Conservation (phyloP, 2,888 invertebrate genomes). For the Meiosimyza platycephala region DNA sequence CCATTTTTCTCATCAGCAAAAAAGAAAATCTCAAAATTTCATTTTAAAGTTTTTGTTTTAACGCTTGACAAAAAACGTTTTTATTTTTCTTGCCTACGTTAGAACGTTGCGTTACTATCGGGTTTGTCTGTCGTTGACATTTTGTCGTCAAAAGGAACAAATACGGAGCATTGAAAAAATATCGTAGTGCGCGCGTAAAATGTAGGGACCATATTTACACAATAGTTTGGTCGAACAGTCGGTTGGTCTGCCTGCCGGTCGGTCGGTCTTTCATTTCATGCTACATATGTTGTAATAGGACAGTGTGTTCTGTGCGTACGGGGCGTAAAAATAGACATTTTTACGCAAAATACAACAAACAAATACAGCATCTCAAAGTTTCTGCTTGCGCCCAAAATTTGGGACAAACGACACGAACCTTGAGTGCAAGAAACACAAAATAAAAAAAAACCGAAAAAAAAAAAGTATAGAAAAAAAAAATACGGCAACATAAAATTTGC, state of each 20-base stretch:
- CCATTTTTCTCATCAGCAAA: no score
- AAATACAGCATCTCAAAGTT: no score
- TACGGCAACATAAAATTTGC: not conserved
- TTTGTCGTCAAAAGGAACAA: no score
- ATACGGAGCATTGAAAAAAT: not conserved
- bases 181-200: not conserved
- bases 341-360: no score
- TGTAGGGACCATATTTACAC: no score
- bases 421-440: not conserved
- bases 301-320: no score
- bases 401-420: conserved; percentile 2
- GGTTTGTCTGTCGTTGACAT: not conserved
- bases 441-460: not conserved
- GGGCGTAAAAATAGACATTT: no score
- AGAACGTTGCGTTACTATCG: no score
- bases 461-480: not conserved
- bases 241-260: not conserved
- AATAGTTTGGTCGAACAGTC: not conserved
- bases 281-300: not conserved
- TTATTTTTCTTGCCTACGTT: no score
- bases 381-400: conserved; percentile 12
- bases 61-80: no score
- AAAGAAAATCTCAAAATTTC: no score
- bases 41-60: no score
- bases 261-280: not conserved